Conservation (phyloP, 92 coral and sea anemone genomes). For the Actinernus sp. region DNA sequence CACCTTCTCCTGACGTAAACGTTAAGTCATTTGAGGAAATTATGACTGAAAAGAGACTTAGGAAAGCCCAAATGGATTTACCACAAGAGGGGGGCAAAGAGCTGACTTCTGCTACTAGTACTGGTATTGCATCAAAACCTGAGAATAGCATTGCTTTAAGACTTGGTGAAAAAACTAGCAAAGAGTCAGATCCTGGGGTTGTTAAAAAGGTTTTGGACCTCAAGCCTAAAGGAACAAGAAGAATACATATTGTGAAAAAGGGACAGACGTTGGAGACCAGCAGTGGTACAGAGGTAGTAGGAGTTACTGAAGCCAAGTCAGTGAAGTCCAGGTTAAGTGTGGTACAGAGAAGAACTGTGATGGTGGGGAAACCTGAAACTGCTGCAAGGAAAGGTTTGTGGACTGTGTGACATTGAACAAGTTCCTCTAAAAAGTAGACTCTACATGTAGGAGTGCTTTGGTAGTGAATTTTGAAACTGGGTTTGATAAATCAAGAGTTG, state of each 20-base stretch:
- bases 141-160: not conserved
- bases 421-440: not conserved
- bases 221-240: constrained; percentile 6
- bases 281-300: not conserved
- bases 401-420: not conserved
- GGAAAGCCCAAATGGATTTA: constrained; percentile 19
- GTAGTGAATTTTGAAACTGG: too few species aligned
- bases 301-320: not conserved
- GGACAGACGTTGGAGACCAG: not conserved
- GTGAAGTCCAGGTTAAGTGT: not conserved
- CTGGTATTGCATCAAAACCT: not conserved
- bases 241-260: constrained; percentile 3
- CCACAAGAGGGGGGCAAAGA: not conserved
- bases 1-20: constrained; percentile 32
- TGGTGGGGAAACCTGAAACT: not conserved
- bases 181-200: not conserved
- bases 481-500: too few species aligned
- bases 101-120: not conserved
- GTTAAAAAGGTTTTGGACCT: not conserved
- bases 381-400: not conserved
- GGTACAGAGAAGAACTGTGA: constrained; percentile 12
- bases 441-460: not conserved
- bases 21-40: constrained; percentile 82
- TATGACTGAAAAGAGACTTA: constrained; percentile 67
- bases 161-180: not conserved